A percentile compares a stretch with the other conserved stretches of the same genome.
phyloP scores from a whole-genome alignment of 2,113 vertebrate species.

The Tyrannus savana region DNA sequence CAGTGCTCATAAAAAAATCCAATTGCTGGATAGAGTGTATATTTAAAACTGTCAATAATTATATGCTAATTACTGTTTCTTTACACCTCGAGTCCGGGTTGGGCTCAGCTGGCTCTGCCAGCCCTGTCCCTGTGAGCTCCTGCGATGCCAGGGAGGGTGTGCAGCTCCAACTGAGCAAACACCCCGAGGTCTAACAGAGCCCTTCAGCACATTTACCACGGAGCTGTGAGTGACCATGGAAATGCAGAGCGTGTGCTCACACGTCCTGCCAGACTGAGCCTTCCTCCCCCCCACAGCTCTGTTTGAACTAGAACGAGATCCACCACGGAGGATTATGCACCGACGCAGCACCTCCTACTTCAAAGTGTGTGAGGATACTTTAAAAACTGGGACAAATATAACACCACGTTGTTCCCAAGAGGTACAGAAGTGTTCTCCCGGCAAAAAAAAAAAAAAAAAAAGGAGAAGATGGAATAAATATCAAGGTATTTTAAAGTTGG shows the following conservation, averaged over 20 bases:
- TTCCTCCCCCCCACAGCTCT: not conserved
- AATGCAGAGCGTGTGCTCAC: not conserved
- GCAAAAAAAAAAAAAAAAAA: not conserved
- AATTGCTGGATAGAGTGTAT: not conserved
- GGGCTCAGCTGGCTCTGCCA: not conserved
- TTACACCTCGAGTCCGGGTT: not conserved
- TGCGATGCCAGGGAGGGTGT: not conserved
- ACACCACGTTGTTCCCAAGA: not conserved
- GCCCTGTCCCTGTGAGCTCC: not conserved
- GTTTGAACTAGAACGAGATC: not conserved
- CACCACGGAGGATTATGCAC: not conserved
- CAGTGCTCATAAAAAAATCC: not conserved
- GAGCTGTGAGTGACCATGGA: not conserved
- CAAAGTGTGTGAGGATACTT: not conserved
- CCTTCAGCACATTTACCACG: not conserved
- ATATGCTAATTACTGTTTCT: not conserved
- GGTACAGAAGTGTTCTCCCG: not conserved
- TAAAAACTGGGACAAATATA: not conserved
- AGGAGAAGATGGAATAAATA: not conserved
- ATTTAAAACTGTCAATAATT: not conserved
- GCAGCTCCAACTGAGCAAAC: not conserved
- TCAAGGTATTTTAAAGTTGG: not conserved
- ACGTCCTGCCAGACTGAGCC: not conserved
- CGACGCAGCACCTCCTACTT: not conserved
- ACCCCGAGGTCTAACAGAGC: not conserved